Conservation (phyloP, 2,113 vertebrate genomes). For the Chrysemys picta region DNA sequence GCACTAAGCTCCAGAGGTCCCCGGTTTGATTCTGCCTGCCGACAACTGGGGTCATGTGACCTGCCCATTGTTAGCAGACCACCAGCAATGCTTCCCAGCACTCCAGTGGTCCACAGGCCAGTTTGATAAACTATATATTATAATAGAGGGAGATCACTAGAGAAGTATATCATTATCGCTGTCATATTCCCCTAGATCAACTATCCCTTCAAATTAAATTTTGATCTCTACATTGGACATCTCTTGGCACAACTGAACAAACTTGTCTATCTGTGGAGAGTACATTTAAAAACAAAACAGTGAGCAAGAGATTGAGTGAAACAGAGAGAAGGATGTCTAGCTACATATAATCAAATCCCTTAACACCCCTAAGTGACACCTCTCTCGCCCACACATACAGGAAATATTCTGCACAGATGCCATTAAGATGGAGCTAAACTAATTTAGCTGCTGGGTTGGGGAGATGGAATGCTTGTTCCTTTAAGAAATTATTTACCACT, state of each 20-base stretch:
- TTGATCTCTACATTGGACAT: slow-evolving; percentile 29
- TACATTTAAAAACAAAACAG: background rate
- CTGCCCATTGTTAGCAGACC: background rate
- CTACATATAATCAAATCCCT: slow-evolving; percentile 66
- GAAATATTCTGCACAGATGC: slow-evolving; percentile 67
- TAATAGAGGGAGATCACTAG: background rate
- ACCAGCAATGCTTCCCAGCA: background rate
- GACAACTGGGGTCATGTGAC: background rate
- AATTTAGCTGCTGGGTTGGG: slow-evolving; percentile 59
- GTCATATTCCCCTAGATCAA: background rate
- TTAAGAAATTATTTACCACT: slow-evolving; percentile 51
- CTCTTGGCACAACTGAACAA: slow-evolving; percentile 25
- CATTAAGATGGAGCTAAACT: slow-evolving; percentile 68
- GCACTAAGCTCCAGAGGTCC: no score
- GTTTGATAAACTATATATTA: background rate
- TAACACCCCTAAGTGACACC: slow-evolving; percentile 58
- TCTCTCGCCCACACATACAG: slow-evolving; percentile 66
- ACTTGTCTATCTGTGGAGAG: slow-evolving; percentile 25
- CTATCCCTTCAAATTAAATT: slow-evolving; percentile 36
- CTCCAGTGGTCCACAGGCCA: background rate
- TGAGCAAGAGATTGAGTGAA: slow-evolving; percentile 25
- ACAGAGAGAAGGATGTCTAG: slow-evolving; percentile 52
- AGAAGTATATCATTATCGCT: background rate
- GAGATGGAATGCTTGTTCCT: slow-evolving; percentile 59
- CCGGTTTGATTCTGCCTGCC: no score